Base-by-base conservation (phyloP, 2,888 invertebrate genomes). In the Herminia tarsipennalis region DNA sequence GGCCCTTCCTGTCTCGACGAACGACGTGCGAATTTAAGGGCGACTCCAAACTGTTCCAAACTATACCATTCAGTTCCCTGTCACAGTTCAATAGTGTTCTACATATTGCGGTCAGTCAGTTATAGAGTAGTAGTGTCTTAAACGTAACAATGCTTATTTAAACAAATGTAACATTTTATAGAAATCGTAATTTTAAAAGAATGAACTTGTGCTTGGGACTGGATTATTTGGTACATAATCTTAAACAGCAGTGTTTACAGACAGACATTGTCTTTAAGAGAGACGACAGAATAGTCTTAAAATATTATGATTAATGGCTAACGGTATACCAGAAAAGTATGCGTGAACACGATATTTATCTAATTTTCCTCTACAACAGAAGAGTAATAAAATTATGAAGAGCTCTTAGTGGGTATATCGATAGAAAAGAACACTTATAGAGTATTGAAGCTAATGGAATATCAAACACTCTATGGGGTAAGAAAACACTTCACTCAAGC, bases 21-120 rank as follows among this genome's bases (percentile, higher is more conserved):
- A 75, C 80, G 81, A 79, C 83, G 83, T 88, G 89, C 88, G 81
- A 90, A 90, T 90, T 81, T 86, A 88, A 89, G 87, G 87, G 83
- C 84, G 72, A 58, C 69, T 69, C 57, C 68, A 69, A 64, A 64
- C 69, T 66, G 49, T 45, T 53, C 33, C 42, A 18, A 59, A 44
- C 9, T 6, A 18, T 42, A 33, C 24, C 37, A 35, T 35, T 13
- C 8, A 1, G 13, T n/a, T n/a, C n/a, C n/a, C n/a, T n/a, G n/a
- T n/a, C n/a, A n/a, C n/a, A n/a, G n/a, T n/a, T n/a, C n/a, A n/a
- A n/a, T n/a, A n/a, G n/a, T n/a, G n/a, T n/a, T n/a, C n/a, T n/a
- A n/a, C n/a, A n/a, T n/a, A n/a, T n/a, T n/a, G n/a, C n/a, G n/a
- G n/a, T n/a, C n/a, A n/a, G n/a, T n/a, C n/a, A n/a, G n/a, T n/a